phyloP scores from a whole-genome alignment of 2,113 vertebrate species.

The Macrotus californicus region DNA sequence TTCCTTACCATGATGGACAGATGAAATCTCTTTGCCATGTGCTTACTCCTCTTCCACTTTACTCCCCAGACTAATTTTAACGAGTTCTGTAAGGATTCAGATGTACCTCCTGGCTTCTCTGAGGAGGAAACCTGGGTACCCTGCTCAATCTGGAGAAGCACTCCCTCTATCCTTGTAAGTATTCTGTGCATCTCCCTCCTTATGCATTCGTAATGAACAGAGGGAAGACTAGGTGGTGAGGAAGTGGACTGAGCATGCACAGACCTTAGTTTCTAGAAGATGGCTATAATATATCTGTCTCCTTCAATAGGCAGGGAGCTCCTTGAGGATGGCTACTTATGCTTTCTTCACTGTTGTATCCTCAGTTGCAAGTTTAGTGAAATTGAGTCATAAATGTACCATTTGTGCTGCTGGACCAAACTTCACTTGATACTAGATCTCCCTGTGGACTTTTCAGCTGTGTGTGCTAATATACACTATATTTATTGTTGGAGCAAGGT shows the following conservation, averaged over 20 bases:
- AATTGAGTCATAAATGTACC: neutral
- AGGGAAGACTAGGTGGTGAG: neutral
- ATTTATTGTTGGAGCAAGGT: neutral
- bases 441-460: neutral
- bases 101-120: neutral
- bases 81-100: neutral
- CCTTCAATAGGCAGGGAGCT: neutral
- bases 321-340: neutral
- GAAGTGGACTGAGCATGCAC: neutral
- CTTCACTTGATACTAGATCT: neutral
- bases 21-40: neutral
- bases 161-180: neutral
- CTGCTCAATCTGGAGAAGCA: neutral
- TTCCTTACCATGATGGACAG: neutral
- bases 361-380: neutral
- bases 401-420: neutral
- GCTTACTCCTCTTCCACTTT: neutral
- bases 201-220: rapidly evolving
- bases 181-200: neutral
- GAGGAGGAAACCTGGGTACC: neutral
- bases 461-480: neutral
- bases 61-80: neutral
- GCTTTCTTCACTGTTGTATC: neutral
- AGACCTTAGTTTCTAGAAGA: neutral
- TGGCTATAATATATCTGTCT: neutral